Base-by-base conservation (phyloP, 2,888 invertebrate species). In the Lasiommata megera region DNA sequence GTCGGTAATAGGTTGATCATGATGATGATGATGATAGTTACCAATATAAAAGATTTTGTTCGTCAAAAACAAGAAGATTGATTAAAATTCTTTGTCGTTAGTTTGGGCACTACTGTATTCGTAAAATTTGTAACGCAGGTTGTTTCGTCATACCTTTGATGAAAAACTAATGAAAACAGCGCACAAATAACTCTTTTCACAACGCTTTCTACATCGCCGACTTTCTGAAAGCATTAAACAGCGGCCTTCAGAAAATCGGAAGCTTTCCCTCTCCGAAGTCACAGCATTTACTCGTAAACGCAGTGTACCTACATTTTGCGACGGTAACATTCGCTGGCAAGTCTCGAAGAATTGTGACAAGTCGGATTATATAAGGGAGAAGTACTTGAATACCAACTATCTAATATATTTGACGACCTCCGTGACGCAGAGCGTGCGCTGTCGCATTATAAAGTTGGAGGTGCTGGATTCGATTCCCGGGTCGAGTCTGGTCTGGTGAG, bases 141-240 rank as follows among this genome's bases (percentile, higher is more conserved):
- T n/a, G 5, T 44, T 44, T 44, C 28, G n/a, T 44, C 12, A 12
- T 23, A 44, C 28, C 9, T 47, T 5, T 47, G 6, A 47, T 17
- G 18, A 28, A 50, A 50, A 50, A n/a, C 23, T 23, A 17, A 47
- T 34, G 16, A 17, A 34, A 47, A 50, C 23, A 37, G 9, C 23
- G 12, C 18, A 37, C 14, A 37, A 28, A 50, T 37, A 37, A 50
- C 28, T 14, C 23, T 48, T 50, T 12, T 38, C 29, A 16, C 38
- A 36, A 12, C 12, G 12, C 12, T 40, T 51, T 51, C 51, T 37
- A 23, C 38, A 36, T 50, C 37, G 14, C 37, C 12, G 48, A 36
- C 29, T 54, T 16, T 11, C 38, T 50, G 29, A 54, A 43, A 37
- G 48, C 43, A 38, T 54, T 18, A 50, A 47, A 36, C 14, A 18